A percentile compares a stretch with the other conserved stretches of the same genome.
These are phyloP conservation scores for Syritta pipiens DNA, from an alignment of 2,888 invertebrate genomes.

Conservation along the genomic window DNA sequence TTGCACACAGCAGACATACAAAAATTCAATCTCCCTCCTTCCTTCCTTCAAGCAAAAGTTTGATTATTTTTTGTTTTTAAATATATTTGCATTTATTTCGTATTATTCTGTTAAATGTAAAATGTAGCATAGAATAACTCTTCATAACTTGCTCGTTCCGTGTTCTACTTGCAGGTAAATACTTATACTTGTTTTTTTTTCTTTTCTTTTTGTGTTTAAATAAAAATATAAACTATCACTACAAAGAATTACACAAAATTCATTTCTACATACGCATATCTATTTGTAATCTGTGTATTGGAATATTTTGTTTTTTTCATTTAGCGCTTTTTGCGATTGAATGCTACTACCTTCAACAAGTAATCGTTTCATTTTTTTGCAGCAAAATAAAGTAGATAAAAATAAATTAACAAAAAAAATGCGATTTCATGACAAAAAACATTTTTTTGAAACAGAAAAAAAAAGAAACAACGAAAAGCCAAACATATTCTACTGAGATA, in stretches of 20 bases:
- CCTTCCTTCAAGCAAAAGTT: no score
- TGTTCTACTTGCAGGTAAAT: constrained; percentile 50
- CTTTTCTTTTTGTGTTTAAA: constrained; percentile 22
- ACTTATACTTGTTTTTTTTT: no score
- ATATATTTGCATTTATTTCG: constrained; percentile 38
- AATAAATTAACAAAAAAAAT: constrained; percentile 15
- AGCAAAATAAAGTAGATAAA: not conserved
- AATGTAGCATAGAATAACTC: constrained; percentile 50
- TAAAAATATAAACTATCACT: constrained; percentile 49
- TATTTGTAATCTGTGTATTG: constrained; percentile 59
- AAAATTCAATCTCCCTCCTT: no score
- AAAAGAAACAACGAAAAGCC: not conserved
- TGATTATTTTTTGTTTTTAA: not conserved
- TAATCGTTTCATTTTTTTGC: no score
- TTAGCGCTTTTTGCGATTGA: constrained; percentile 22
- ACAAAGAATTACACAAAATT: constrained; percentile 29
- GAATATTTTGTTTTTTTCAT: constrained; percentile 44
- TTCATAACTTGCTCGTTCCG: constrained; percentile 30
- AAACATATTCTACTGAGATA: constrained; percentile 4
- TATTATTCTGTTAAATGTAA: constrained; percentile 48
- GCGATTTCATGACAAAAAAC: constrained; percentile 18
- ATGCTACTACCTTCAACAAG: constrained; percentile 5
- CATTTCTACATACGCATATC: constrained; percentile 33
- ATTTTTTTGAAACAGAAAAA: not conserved
- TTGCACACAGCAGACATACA: no score